A percentile compares a stretch with the other conserved stretches of the same genome.
These are phyloP conservation scores for Regulus satrapa DNA, from an alignment of 2,113 vertebrate genomes.

Conservation along the genomic window DNA sequence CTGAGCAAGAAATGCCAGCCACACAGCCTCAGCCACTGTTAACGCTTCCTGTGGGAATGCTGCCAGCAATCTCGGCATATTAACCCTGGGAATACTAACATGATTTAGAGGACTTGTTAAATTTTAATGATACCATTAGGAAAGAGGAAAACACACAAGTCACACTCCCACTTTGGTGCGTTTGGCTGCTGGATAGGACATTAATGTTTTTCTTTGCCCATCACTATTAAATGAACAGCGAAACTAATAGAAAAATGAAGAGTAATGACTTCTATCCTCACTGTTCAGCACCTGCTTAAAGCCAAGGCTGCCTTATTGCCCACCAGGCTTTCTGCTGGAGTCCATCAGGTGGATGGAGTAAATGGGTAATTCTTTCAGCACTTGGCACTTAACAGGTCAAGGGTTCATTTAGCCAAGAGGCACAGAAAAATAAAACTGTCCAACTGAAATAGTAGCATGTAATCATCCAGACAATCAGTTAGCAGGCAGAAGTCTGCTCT, in stretches of 20 bases:
- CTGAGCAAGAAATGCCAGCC: neutral
- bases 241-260: neutral
- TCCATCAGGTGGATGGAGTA: neutral
- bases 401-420: neutral
- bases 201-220: conserved; percentile 16
- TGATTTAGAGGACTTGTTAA: conserved; percentile 63
- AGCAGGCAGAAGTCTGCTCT: neutral
- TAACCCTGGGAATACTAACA: conserved; percentile 54
- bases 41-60: conserved; percentile 50
- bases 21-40: neutral
- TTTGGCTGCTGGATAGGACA: neutral
- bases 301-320: neutral
- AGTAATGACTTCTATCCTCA: neutral
- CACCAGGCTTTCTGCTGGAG: neutral
- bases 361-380: neutral
- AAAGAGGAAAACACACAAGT: conserved; percentile 14
- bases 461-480: neutral
- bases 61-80: conserved; percentile 45
- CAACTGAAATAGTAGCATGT: neutral
- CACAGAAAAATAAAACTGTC: neutral
- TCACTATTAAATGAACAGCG: neutral
- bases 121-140: conserved; percentile 64
- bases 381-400: neutral
- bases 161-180: neutral
- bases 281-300: neutral